Conservation (phyloP, 1,140 invertebrate genomes). For the Carcinoscorpius rotundicauda region DNA sequence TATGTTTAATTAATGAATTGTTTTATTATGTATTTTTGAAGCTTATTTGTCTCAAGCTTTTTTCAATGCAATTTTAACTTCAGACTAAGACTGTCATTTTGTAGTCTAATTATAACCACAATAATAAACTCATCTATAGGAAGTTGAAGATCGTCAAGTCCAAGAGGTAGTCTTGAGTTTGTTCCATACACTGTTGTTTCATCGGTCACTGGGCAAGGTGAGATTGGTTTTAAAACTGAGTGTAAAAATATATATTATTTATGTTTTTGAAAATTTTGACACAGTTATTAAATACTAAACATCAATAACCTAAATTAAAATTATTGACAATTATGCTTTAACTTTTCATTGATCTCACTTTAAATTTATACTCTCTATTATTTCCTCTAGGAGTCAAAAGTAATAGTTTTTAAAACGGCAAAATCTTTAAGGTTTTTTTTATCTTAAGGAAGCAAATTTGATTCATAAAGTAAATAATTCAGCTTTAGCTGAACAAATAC, state of each 20-base stretch:
- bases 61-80: conserved; percentile 1
- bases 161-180: conserved; percentile 87
- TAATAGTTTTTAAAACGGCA: no score
- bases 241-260: conserved; percentile 1
- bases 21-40: conserved; percentile 12
- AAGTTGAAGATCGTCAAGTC: conserved; percentile 70
- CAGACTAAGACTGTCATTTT: conserved; percentile 6
- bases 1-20: conserved; percentile 13
- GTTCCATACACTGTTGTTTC: conserved; percentile 90
- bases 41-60: background rate
- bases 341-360: conserved; percentile 4
- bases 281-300: background rate
- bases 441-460: no score
- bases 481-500: no score
- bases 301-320: no score
- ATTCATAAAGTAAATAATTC: no score
- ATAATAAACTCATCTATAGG: background rate
- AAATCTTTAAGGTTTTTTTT: no score
- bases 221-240: background rate
- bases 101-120: no score
- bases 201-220: conserved; percentile 78
- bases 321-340: background rate
- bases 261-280: conserved; percentile 3
- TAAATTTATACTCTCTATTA: conserved; percentile 4
- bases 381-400: background rate